Percentiles rank a stretch among this genome's conserved stretches.
phyloP scores from a whole-genome alignment of 2,113 vertebrate species.

The Siniperca chuatsi region DNA sequence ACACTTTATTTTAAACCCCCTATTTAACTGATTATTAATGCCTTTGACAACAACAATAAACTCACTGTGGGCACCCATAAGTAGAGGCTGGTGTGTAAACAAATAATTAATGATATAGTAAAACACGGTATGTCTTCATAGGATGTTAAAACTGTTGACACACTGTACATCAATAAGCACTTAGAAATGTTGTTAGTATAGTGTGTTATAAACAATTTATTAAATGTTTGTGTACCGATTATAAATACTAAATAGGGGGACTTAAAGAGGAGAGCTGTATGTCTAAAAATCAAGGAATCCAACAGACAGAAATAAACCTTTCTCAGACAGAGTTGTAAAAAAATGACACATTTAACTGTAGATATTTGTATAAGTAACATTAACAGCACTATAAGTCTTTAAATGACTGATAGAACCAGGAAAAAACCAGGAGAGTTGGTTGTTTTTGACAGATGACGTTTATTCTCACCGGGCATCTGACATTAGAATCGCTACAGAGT shows the following conservation, averaged over 20 bases:
- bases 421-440: conserved; percentile 4
- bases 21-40: neutral
- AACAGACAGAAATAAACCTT: neutral
- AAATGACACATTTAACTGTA: neutral
- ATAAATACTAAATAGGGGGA: neutral
- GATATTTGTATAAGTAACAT: neutral
- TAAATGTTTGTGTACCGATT: neutral
- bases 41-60: neutral
- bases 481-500: conserved; percentile 88
- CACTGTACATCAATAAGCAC: neutral
- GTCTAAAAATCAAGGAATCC: neutral
- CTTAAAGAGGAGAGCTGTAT: neutral
- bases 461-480: conserved; percentile 84
- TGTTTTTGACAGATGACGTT: conserved; percentile 84
- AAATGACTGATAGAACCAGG: neutral
- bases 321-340: neutral
- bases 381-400: neutral
- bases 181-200: neutral
- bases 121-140: neutral
- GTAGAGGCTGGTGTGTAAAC: neutral
- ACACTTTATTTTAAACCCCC: neutral
- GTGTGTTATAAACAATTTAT: neutral
- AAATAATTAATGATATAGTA: neutral
- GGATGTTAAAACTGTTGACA: too few species aligned
- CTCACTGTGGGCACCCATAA: neutral